Percentiles rank a stretch among this genome's conserved stretches.
Conservation (phyloP, 2,888 invertebrate species). For the Urechis unicinctus region DNA sequence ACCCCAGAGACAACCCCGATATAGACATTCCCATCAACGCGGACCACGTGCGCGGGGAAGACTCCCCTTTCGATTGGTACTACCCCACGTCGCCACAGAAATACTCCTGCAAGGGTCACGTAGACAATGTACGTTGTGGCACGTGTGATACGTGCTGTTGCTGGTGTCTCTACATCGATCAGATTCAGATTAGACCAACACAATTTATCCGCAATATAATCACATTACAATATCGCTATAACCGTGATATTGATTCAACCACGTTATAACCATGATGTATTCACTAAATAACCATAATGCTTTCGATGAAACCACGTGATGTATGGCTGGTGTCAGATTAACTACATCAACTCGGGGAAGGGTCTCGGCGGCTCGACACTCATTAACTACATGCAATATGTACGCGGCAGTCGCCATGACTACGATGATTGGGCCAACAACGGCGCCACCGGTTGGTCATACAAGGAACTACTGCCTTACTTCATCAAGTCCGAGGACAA, state of each 20-base stretch:
- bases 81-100: constrained; percentile 23
- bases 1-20: constrained; percentile 42
- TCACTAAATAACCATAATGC: no score
- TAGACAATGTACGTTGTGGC: constrained; percentile 21
- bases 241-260: no score
- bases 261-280: no score
- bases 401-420: constrained; percentile 25
- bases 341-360: constrained; percentile 11
- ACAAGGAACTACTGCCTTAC: constrained; percentile 27
- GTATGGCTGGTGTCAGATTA: not conserved
- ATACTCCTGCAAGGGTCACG: constrained; percentile 20
- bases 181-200: no score
- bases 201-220: no score
- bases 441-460: constrained; percentile 25
- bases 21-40: constrained; percentile 24
- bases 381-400: constrained; percentile 27
- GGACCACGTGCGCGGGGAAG: constrained; percentile 14
- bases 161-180: no score
- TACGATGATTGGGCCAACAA: constrained; percentile 25
- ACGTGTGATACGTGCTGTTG: no score
- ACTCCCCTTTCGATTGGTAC: constrained; percentile 19
- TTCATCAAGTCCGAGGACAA: constrained; percentile 28
- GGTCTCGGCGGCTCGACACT: constrained; percentile 24
- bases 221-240: no score
- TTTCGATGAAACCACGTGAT: no score